Evolutionary conservation across 2,888 invertebrate genomes (phyloP), one percentile per base, ranked within the genome.

Genomic region (Mystacides longicornis): DNA sequence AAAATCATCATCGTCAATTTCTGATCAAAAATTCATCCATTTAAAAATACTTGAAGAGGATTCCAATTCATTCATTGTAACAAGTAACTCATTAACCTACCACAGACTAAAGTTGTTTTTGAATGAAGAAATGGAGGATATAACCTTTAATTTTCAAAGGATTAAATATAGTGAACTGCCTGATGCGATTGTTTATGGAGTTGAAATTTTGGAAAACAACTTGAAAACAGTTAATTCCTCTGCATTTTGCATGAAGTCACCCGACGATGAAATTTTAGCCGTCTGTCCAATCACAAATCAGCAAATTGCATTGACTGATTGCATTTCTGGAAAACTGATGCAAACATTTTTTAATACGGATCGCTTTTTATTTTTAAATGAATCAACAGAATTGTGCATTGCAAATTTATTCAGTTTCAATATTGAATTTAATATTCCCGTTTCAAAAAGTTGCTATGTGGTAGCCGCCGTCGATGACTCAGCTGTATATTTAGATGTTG

Each of bases 201-300:
- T 56, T 14, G 54, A 58, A 47, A 22, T 60, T 31, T 4, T 31
- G 11, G 49, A 54, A 16, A 56, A 54, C 16, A 23, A 56, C 20
- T 19, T 52, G 19, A 49, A 56, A 21, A 45, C 23, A 2, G 23
- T 60, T 5, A 33, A 56, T 27, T 42, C 42, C 9, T 58, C 58
- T 2, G 19, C 60, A 5, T 23, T 60, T 16, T 60, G 58, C 31
- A 22, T 56, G 14, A 56, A 58, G n/a, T 46, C 50, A 16, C 48
- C 49, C 2, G 14, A 20, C 14, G 20, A 50, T 4, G 31, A 54
- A 16, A 50, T 60, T 11, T 21, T 54, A n/a, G 50, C 33, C 4
- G 23, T 59, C 19, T 61, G 61, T 49, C 61, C 61, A 7, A 47
- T 59, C 4, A 59, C 61, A 1, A 27, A 49, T 47, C 61, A 61